These are phyloP conservation scores for Pomatorhinus ruficollis DNA, from an alignment of 2,113 vertebrate genomes.

Conservation along the genomic window DNA sequence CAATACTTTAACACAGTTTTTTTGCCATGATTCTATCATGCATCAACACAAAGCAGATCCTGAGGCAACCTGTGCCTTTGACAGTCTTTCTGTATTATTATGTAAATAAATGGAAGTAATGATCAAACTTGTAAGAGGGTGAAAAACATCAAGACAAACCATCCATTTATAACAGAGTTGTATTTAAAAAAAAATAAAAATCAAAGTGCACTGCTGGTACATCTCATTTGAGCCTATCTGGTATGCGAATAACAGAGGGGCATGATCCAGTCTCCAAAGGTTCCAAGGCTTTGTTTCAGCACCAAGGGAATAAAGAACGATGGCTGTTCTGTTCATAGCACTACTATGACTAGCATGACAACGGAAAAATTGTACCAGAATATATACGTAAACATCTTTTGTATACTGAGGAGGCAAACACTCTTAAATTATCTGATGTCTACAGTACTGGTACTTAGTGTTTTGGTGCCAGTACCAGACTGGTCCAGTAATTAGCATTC, in stretches of 20 bases:
- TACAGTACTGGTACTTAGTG: constrained; percentile 69
- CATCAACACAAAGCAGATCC: constrained; percentile 79
- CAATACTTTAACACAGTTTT: constrained; percentile 79
- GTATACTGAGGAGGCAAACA: constrained; percentile 56
- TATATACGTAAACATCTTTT: constrained; percentile 70
- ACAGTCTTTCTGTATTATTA: constrained; percentile 69
- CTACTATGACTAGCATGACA: not conserved
- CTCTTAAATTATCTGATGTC: constrained; percentile 70
- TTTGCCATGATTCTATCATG: constrained; percentile 81
- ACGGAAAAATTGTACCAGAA: constrained; percentile 39
- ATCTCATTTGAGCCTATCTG: constrained; percentile 3
- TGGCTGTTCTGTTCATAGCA: not conserved
- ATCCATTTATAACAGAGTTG: constrained; percentile 70
- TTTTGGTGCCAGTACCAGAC: constrained; percentile 74
- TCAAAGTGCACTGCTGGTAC: constrained; percentile 77
- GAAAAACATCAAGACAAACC: constrained; percentile 66
- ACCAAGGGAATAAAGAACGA: not conserved
- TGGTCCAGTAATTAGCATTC: constrained; percentile 71
- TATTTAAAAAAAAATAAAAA: constrained; percentile 62
- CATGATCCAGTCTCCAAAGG: constrained; percentile 5
- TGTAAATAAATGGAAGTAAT: constrained; percentile 65
- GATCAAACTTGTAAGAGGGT: constrained; percentile 44
- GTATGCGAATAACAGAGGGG: not conserved
- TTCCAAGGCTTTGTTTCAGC: not conserved
- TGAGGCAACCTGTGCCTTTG: constrained; percentile 89